Evolutionary conservation across 2,888 invertebrate species (phyloP).

Genomic region (Ectemnius cavifrons): DNA sequence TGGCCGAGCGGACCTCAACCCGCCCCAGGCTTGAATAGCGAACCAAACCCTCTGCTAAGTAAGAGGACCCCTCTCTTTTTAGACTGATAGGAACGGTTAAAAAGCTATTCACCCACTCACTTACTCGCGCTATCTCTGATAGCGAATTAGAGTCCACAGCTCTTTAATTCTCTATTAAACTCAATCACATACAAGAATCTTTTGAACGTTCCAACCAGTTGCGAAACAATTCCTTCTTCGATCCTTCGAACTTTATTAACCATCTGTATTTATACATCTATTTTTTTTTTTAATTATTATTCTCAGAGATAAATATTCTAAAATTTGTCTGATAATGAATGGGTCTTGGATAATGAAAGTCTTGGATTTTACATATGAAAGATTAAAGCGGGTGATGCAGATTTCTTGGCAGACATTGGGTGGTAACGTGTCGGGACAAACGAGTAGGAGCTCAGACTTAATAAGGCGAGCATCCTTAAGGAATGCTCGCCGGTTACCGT

Average conservation of each 20-base stretch:
- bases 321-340: too few species aligned
- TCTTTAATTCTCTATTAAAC: too few species aligned
- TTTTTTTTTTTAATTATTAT: too few species aligned
- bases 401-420: neutral
- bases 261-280: too few species aligned
- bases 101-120: slow-evolving; percentile 56
- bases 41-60: slow-evolving; percentile 53
- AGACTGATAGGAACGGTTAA: slow-evolving; percentile 71
- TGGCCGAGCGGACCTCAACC: slow-evolving; percentile 52
- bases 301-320: too few species aligned
- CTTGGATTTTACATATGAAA: too few species aligned
- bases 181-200: too few species aligned
- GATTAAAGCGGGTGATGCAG: too few species aligned
- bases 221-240: too few species aligned
- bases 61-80: slow-evolving; percentile 68
- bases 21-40: slow-evolving; percentile 46
- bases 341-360: too few species aligned
- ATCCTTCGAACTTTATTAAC: too few species aligned
- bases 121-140: neutral
- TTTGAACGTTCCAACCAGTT: too few species aligned
- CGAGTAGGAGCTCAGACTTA: neutral
- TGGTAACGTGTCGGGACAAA: neutral
- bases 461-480: neutral
- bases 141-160: neutral
- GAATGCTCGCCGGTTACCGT: slow-evolving; percentile 19